A percentile compares a stretch with the other conserved stretches of the same genome.
Conservation (phyloP, 2,113 vertebrate genomes). For the Notothenia rossii region DNA sequence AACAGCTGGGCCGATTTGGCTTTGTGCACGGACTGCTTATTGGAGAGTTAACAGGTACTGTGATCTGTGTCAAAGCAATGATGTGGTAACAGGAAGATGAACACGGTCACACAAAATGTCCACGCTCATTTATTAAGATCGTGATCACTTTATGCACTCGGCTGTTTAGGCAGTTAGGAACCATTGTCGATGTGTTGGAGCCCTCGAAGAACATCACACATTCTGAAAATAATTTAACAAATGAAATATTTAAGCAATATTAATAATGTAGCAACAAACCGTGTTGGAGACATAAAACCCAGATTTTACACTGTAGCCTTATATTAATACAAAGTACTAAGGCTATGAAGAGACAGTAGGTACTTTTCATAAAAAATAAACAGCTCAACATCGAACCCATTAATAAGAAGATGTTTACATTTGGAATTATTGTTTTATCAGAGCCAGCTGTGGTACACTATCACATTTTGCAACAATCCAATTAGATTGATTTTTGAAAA, state of each 20-base stretch:
- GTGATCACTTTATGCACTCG: neutral
- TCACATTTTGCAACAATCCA: slow-evolving; percentile 28
- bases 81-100: neutral
- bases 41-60: slow-evolving; percentile 40
- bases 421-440: slow-evolving; percentile 5
- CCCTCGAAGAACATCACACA: neutral
- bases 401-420: neutral
- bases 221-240: neutral
- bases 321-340: neutral
- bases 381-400: neutral
- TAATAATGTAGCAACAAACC: neutral
- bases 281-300: slow-evolving; percentile 1
- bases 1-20: slow-evolving; percentile 50
- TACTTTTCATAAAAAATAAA: slow-evolving; percentile 6
- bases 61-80: slow-evolving; percentile 41
- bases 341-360: neutral
- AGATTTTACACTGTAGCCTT: neutral
- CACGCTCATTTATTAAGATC: neutral
- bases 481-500: slow-evolving; percentile 56
- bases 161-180: neutral
- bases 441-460: slow-evolving; percentile 49
- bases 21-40: slow-evolving; percentile 10
- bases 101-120: neutral
- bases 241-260: slow-evolving; percentile 1
- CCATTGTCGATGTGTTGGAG: neutral